phyloP scores from a whole-genome alignment of 2,888 invertebrate species.

The Antheraea assamensis region DNA sequence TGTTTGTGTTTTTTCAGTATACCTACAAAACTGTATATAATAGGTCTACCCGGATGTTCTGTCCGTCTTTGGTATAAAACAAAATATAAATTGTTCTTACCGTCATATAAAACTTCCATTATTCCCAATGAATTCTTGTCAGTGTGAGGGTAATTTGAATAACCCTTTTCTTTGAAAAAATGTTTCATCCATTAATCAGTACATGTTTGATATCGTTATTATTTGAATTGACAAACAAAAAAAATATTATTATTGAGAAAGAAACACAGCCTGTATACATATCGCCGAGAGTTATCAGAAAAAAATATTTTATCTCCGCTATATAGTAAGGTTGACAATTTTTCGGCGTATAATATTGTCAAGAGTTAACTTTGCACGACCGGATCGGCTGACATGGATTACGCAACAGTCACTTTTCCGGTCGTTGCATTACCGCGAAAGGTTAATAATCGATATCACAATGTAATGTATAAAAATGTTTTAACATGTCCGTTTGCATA shows the following conservation, averaged over 20 bases:
- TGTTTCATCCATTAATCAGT: too few relatives aligned
- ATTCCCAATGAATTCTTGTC: too few relatives aligned
- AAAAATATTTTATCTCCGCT: not conserved
- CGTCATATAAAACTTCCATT: too few relatives aligned
- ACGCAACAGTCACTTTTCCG: constrained; percentile 12
- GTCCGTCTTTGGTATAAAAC: too few relatives aligned
- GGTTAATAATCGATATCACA: constrained; percentile 7
- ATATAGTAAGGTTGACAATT: constrained; percentile 9
- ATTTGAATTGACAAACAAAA: too few relatives aligned
- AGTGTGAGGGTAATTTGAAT: too few relatives aligned
- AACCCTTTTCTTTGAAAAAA: too few relatives aligned
- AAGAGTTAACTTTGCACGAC: constrained; percentile 12
- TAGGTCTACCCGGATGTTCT: too few relatives aligned
- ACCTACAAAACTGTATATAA: too few relatives aligned
- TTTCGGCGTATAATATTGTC: constrained; percentile 2
- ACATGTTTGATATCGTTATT: too few relatives aligned
- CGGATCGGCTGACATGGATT: not conserved
- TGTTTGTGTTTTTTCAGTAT: too few relatives aligned
- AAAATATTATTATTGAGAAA: not conserved
- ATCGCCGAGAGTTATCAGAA: not conserved
- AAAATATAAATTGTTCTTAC: too few relatives aligned
- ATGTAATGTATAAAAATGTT: not conserved
- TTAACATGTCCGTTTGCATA: not conserved
- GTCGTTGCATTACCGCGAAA: constrained; percentile 8
- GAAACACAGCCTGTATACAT: constrained; percentile 9